Base-by-base conservation (phyloP, 2,113 vertebrate genomes). In the Trochalopteron elliotii region DNA sequence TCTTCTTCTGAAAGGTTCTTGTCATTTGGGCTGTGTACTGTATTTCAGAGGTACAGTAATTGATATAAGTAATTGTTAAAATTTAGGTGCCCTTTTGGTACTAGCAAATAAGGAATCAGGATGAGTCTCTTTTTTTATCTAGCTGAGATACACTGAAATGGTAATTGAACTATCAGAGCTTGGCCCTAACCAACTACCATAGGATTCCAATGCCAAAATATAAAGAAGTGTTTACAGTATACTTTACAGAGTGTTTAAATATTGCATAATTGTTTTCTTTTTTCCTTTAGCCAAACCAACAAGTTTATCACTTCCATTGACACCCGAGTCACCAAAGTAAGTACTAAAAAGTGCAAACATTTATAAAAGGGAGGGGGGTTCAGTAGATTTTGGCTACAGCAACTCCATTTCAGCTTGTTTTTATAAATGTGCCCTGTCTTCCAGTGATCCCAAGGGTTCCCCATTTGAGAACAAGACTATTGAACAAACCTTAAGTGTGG, bases 301-400 rank as follows among this genome's bases (percentile, higher is more conserved):
- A 98, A 99, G 98, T 99, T 99, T 99, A 99, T 99, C 99, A 98
- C 99, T 99, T 99, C 99, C 99, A 98, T 98, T 99, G 99, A 99
- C 99, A 89, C 99, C 99, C 90, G 99, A 99, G 98, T 99, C 99
- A 99, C 99, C 99, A 99, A 99, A 99, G 99, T 99, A 99, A 99
- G 99, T 99, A 98, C 97, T 98, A 98, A 98, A 98, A 99, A 98
- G 98, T 98, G 99, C 97, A 98, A 98, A 97, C 97, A 98, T 98
- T 97, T 98, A 93, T 98, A 97, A 97, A 98, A 97, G 98, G 98
- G 99, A 98, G 98, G 99, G 99, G 99, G 96, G 28, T 98, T 98
- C 98, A 98, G 93, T 98, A 98, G 98, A 97, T 99, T 98, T 99
- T 98, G 99, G 97, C 98, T 98, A 98, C 98, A 98, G 98, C 98